Percentiles rank a stretch among this genome's conserved stretches.
phyloP scores from a whole-genome alignment of 2,888 invertebrate species.

The Protodeltote pygarga region DNA sequence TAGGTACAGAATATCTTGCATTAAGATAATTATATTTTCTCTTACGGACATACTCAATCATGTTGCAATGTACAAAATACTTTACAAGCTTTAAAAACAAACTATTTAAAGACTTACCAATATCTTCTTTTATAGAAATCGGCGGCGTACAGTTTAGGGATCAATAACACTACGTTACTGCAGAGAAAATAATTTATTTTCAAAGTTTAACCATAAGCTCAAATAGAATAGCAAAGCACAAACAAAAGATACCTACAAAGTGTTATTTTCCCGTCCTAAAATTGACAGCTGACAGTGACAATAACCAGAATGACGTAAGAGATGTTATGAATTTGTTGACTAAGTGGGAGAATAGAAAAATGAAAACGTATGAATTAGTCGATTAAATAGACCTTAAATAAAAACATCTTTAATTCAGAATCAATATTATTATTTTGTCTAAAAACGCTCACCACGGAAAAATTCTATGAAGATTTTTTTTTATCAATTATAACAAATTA shows the following conservation, averaged over 20 bases:
- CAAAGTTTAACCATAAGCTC: conserved; percentile 21
- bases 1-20: conserved; percentile 16
- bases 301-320: conserved; percentile 2
- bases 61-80: conserved; percentile 2
- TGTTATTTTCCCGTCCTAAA: conserved; percentile 34
- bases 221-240: conserved; percentile 34
- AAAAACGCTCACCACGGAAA: too few relatives aligned
- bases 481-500: too few relatives aligned
- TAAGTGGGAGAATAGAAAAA: too few relatives aligned
- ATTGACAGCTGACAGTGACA: conserved; percentile 19
- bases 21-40: conserved; percentile 17
- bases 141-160: conserved; percentile 3
- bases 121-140: conserved; percentile 7
- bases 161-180: conserved; percentile 27
- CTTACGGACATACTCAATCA: neutral
- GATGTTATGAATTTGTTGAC: neutral
- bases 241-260: conserved; percentile 28
- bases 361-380: conserved; percentile 3
- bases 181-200: conserved; percentile 38
- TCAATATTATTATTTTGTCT: too few relatives aligned
- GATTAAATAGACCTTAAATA: too few relatives aligned
- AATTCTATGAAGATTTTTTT: too few relatives aligned
- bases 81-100: neutral
- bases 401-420: too few relatives aligned
- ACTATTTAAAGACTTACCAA: conserved; percentile 28